A percentile compares a stretch with the other conserved stretches of the same genome.
phyloP scores from a whole-genome alignment of 2,113 vertebrate genomes.

The Vulpes vulpes region DNA sequence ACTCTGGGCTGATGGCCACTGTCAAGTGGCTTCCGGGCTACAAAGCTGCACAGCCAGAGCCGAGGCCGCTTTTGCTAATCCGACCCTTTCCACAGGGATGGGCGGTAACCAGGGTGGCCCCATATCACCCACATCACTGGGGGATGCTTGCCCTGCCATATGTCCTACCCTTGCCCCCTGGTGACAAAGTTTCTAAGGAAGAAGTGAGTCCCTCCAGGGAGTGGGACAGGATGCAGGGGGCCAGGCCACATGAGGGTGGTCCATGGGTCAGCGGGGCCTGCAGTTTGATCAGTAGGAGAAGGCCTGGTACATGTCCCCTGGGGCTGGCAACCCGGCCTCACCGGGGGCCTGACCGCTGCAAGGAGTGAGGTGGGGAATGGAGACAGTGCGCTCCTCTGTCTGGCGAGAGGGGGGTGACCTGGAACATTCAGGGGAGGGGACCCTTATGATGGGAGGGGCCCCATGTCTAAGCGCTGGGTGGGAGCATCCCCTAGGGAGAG shows the following conservation, averaged over 20 bases:
- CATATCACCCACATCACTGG: rapidly evolving
- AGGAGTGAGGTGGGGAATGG: background rate
- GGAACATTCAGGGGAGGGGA: background rate
- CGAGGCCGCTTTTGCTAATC: rapidly evolving
- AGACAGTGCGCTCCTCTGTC: too few species aligned
- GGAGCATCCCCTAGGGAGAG: rapidly evolving
- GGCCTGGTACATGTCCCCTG: too few species aligned
- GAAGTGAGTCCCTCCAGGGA: background rate
- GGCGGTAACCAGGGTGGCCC: rapidly evolving
- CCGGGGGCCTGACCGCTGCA: background rate
- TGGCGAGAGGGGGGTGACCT: background rate
- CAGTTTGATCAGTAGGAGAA: background rate
- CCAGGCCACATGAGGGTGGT: rapidly evolving
- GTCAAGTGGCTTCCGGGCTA: background rate
- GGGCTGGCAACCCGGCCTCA: background rate
- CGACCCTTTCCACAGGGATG: rapidly evolving
- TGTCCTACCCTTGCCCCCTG: background rate
- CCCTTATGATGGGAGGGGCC: background rate
- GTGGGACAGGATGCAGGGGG: background rate
- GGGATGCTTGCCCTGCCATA: background rate
- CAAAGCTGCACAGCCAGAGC: background rate
- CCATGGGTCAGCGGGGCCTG: background rate
- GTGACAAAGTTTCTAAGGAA: background rate
- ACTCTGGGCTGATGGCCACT: background rate
- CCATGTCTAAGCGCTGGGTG: rapidly evolving